Evolutionary conservation across 2,797 vertebrate species (phyloP).

Genomic region (Mico argentatus): DNA sequence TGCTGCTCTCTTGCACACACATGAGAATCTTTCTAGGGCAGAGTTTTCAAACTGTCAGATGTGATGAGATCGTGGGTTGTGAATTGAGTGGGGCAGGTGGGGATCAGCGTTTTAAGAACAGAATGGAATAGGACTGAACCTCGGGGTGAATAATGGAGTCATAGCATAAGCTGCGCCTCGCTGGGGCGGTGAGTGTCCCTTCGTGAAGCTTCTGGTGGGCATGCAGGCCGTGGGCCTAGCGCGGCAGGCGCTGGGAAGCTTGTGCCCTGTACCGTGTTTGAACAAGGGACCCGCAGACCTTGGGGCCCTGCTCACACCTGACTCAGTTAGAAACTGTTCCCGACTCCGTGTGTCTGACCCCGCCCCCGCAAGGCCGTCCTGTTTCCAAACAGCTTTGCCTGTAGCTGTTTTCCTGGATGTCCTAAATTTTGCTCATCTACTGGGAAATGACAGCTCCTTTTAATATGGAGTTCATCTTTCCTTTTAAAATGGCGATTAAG

Average conservation of each 20-base stretch:
- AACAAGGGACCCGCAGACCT: too few relatives aligned
- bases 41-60: not conserved
- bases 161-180: fast-evolving
- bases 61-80: not conserved
- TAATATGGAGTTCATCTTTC: not conserved
- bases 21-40: not conserved
- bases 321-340: fast-evolving
- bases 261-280: too few relatives aligned
- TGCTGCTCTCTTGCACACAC: not conserved
- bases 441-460: not conserved
- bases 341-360: fast-evolving
- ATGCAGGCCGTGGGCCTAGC: fast-evolving
- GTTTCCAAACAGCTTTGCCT: not conserved
- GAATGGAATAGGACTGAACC: not conserved
- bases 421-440: not conserved
- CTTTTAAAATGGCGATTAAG: not conserved
- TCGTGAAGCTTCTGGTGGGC: not conserved
- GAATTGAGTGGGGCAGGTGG: not conserved
- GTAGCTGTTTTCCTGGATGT: not conserved
- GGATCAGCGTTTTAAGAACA: not conserved
- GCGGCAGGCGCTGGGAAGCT: not conserved
- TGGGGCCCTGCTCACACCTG: not conserved
- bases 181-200: too few relatives aligned
- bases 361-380: fast-evolving
- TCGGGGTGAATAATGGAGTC: fast-evolving